phyloP scores from a whole-genome alignment of 2,888 invertebrate species.

The Folsomia candida region DNA sequence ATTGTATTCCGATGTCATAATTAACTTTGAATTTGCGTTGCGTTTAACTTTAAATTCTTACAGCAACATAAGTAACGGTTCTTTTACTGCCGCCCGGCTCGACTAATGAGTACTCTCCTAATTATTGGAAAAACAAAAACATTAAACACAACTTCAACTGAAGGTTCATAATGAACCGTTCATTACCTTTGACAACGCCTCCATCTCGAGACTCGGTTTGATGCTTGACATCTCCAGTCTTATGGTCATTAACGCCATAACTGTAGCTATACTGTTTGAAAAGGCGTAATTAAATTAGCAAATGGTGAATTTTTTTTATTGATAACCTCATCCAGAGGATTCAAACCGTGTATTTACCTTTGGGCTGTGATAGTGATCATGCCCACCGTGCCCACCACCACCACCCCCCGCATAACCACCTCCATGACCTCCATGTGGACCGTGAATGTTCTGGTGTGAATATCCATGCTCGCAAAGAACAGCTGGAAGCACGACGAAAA shows the following conservation, averaged over 20 bases:
- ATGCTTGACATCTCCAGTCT: slow-evolving; percentile 41
- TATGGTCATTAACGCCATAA: slow-evolving; percentile 44
- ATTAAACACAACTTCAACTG: slow-evolving; percentile 69
- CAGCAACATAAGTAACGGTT: slow-evolving; percentile 69
- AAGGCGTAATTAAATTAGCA: neutral
- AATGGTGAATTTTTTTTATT: neutral
- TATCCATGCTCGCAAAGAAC: slow-evolving; percentile 37
- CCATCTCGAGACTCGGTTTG: slow-evolving; percentile 68
- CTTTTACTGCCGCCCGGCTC: slow-evolving; percentile 73
- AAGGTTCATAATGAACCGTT: slow-evolving; percentile 63
- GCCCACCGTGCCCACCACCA: slow-evolving; percentile 24
- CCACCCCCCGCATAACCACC: slow-evolving; percentile 30
- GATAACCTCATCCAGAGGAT: no score
- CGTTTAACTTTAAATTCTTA: no score
- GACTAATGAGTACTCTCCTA: slow-evolving; percentile 70
- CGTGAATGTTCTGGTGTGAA: slow-evolving; percentile 40
- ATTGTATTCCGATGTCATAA: no score
- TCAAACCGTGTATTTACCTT: slow-evolving; percentile 9
- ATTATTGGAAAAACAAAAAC: no score
- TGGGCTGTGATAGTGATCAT: slow-evolving; percentile 35
- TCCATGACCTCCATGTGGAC: slow-evolving; percentile 32
- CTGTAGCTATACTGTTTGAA: no score
- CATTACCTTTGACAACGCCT: slow-evolving; percentile 65
- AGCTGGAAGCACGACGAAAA: slow-evolving; percentile 19
- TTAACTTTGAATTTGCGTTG: no score